Base-by-base conservation (phyloP, 2,888 invertebrate species). In the Tortricodes alternella region DNA sequence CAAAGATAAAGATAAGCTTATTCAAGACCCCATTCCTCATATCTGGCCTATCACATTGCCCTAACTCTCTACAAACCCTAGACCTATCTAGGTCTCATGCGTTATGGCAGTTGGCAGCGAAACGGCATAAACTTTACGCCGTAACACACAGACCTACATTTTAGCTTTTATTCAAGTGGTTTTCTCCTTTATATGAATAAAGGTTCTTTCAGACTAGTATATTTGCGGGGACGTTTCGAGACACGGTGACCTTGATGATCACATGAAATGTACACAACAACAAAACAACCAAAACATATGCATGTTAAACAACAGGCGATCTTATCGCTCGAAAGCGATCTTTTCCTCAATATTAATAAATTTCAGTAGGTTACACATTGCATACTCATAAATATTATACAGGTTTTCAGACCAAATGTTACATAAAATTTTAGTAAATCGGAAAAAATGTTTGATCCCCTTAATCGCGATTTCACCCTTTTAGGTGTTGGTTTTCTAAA, bases 81-180 rank as follows among this genome's bases (percentile, higher is more conserved):
- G 16, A 43, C n/a, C 3, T 19, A 15, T 18, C 24, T 43, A 34
- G 43, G 41, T 34, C 23, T 21, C n/a, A 23, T 13, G 5, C 24
- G 23, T 41, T 37, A 6, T 5, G 29, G 11, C 19, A 23, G 23
- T 51, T 51, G 43, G 51, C 43, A 43, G 13, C 24, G 51, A 43
- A 43, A 51, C 43, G 43, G 34, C 19, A 52, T 29, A 37, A 44
- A 44, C 16, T 24, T n/a, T 37, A 44, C 44, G 37, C 44, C 19
- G 19, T 52, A 44, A 52, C 52, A 44, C 21, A 44, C 5, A 29
- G 8, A 37, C 44, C 32, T 41, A 34, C 11, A 39, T 37, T 18
- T 7, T 34, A 15, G n/a, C n/a, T n/a, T 29, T 29, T 29, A 11
- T n/a, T n/a, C 5, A 29, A 29, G 29, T n/a, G 29, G 29, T 9